phyloP scores from a whole-genome alignment of 2,797 vertebrate species.

The Halcyon leucocephala region DNA sequence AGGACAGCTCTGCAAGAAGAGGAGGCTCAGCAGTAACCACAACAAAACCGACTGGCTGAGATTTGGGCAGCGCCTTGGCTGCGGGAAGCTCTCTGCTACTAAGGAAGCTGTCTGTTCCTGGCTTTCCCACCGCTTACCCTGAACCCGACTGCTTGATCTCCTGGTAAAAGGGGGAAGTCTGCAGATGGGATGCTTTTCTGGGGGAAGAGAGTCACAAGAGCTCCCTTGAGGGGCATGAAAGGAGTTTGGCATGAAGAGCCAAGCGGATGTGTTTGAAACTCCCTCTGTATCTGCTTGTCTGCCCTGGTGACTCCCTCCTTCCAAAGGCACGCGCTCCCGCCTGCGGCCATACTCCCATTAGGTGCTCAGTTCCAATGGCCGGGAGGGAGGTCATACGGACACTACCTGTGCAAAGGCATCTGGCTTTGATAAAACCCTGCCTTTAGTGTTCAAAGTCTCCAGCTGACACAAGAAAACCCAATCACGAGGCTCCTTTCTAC shows the following conservation, averaged over 20 bases:
- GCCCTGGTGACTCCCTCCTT: not conserved
- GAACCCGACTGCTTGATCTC: not conserved
- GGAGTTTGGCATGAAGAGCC: not conserved
- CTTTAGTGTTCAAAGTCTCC: not conserved
- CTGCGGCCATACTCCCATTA: not conserved
- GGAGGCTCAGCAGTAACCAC: constrained; percentile 14
- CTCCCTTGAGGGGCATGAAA: not conserved
- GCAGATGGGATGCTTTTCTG: not conserved
- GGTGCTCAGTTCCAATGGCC: not conserved
- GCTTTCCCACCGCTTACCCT: not conserved
- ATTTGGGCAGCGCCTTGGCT: not conserved
- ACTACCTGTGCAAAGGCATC: constrained; percentile 15
- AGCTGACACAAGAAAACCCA: constrained; percentile 17
- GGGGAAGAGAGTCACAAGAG: not conserved
- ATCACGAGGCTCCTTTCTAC: not conserved
- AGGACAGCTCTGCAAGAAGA: not conserved
- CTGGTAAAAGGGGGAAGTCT: not conserved
- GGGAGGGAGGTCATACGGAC: not conserved
- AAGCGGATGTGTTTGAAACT: not conserved
- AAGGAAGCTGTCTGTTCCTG: not conserved
- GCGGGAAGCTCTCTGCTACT: constrained; percentile 17
- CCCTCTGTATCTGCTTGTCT: not conserved
- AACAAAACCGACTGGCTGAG: not conserved
- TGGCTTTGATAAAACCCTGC: constrained; percentile 12
- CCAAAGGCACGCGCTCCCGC: not conserved